Evolutionary conservation across 1,140 invertebrate genomes (phyloP), one percentile per base, ranked within the genome.

Genomic region (Aphaenogaster rudis): DNA sequence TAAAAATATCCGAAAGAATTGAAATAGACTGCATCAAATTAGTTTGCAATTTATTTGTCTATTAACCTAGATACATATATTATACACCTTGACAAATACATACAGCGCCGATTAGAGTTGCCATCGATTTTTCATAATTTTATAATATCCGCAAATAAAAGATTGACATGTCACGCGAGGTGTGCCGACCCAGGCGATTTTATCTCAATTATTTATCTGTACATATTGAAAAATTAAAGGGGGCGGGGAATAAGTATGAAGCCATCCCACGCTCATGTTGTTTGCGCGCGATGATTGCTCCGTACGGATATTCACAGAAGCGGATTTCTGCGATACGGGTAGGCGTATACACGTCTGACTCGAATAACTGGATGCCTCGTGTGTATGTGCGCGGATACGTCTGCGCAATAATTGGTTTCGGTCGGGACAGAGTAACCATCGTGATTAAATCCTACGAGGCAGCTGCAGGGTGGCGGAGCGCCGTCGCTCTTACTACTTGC

Each of bases 401-500:
- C 88, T 91, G 86, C 90, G 93, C 89, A 94, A 93, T 94, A 94
- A 94, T 94, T 93, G 92, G 90, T 93, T 93, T 93, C 92, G 91
- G 92, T 93, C 89, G 90, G 80, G 88, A 91, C 92, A 90, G 92
- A 93, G 92, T 93, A 93, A 94, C 91, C 92, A 93, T 92, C 91
- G 92, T 93, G 93, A 94, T 94, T 92, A 94, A 94, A 94, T 93
- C 92, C 91, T 91, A 89, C 86, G 90, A 91, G 92, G 88, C 93
- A 93, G 92, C 90, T 88, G 89, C 87, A 87, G 76, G 64, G 82
- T 77, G 79, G 59, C 52, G 79, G 57, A 42, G 72, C 80, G 84
- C 45, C 48, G 80, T 87, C 88, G 87, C 50, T 78, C 64, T 90
- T 90, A 78, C 82, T 72, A 84, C 90, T 90, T 90, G 88, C 88